These are phyloP conservation scores for Gouania willdenowi DNA, from an alignment of 2,797 vertebrate genomes.

Conservation along the genomic window DNA sequence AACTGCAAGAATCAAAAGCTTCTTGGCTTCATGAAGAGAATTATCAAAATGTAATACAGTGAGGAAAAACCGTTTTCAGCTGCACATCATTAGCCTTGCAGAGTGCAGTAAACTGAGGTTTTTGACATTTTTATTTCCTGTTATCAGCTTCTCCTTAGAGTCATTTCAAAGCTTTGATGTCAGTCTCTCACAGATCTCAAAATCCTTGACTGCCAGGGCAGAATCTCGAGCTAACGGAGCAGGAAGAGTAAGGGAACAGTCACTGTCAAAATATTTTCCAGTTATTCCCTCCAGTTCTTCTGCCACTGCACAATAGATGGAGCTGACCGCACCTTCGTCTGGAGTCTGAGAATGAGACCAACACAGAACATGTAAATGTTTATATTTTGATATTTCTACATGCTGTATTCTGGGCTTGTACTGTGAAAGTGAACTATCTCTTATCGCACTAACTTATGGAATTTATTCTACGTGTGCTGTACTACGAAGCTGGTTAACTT, in stretches of 20 bases:
- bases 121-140: neutral
- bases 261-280: constrained; percentile 84
- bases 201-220: constrained; percentile 74
- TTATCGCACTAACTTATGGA: no score
- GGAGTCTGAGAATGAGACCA: constrained; percentile 63
- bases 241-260: constrained; percentile 75
- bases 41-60: no score
- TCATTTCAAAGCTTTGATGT: constrained; percentile 67
- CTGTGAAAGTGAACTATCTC: no score
- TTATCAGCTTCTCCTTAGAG: constrained; percentile 6
- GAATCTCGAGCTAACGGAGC: constrained; percentile 63
- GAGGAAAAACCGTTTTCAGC: no score
- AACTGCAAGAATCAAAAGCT: no score
- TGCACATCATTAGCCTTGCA: neutral
- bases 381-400: neutral
- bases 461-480: no score
- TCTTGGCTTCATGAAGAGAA: no score
- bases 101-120: neutral
- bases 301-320: constrained; percentile 82
- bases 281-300: constrained; percentile 79
- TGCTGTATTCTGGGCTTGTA: no score
- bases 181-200: constrained; percentile 77
- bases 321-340: constrained; percentile 76
- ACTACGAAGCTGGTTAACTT: no score
- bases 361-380: neutral